phyloP scores from a whole-genome alignment of 2,888 invertebrate species.

The Thymelicus sylvestris region DNA sequence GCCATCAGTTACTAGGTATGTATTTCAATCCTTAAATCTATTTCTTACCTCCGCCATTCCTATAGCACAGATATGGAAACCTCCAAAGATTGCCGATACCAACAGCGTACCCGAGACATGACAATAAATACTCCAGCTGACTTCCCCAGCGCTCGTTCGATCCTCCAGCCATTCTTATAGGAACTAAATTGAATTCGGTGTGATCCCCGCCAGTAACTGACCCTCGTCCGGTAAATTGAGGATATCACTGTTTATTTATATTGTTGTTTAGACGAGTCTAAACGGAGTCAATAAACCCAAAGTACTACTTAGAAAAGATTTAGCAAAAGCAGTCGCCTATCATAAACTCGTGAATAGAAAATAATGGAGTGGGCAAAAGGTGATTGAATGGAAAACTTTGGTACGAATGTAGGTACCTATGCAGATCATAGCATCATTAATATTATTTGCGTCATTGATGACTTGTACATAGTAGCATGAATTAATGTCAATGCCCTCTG shows the following conservation, averaged over 20 bases:
- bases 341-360: neutral
- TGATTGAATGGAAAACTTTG: neutral
- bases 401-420: too few species aligned
- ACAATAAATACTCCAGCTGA: slow-evolving; percentile 91
- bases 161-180: slow-evolving; percentile 60
- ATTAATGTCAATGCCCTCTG: too few species aligned
- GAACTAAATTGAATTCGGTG: slow-evolving; percentile 45
- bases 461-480: too few species aligned
- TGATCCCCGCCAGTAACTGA: slow-evolving; percentile 44
- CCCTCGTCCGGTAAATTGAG: slow-evolving; percentile 53
- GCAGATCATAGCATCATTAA: too few species aligned
- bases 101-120: slow-evolving; percentile 93
- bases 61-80: slow-evolving; percentile 94
- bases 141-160: slow-evolving; percentile 88
- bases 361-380: neutral
- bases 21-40: neutral
- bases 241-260: slow-evolving; percentile 55
- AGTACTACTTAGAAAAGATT: neutral
- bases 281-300: slow-evolving; percentile 10
- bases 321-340: neutral
- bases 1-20: too few species aligned
- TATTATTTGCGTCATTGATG: too few species aligned
- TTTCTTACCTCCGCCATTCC: slow-evolving; percentile 91
- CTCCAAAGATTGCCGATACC: slow-evolving; percentile 95
- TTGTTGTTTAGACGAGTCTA: slow-evolving; percentile 15